Conservation (phyloP, 1,140 invertebrate species). For the Micrasema minimum region DNA sequence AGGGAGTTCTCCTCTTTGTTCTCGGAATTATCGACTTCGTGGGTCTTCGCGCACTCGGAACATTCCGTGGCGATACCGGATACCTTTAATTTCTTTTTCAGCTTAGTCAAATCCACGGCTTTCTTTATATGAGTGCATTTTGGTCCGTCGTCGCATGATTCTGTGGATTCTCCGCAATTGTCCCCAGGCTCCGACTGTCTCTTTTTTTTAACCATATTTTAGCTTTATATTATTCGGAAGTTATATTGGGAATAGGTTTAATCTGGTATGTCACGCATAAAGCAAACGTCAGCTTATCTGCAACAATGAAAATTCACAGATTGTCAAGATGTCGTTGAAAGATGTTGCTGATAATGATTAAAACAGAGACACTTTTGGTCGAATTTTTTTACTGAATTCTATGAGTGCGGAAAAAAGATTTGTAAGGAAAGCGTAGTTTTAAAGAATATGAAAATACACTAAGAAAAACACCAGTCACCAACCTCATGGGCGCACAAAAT, state of each 20-base stretch:
- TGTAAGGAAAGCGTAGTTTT: background rate
- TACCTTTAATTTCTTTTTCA: slow-evolving; percentile 72
- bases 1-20: slow-evolving; percentile 57
- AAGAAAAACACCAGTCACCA: slow-evolving; percentile 8
- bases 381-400: background rate
- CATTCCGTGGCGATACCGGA: slow-evolving; percentile 71
- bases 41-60: slow-evolving; percentile 68
- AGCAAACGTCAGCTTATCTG: slow-evolving; percentile 26
- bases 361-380: background rate
- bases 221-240: background rate
- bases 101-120: slow-evolving; percentile 71
- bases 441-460: background rate
- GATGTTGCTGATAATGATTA: slow-evolving; percentile 1
- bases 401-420: background rate
- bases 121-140: slow-evolving; percentile 77
- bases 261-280: background rate
- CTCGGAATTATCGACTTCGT: slow-evolving; percentile 48
- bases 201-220: slow-evolving; percentile 71
- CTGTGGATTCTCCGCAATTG: slow-evolving; percentile 70
- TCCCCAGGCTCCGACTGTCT: slow-evolving; percentile 70
- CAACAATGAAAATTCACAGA: slow-evolving; percentile 33
- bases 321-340: slow-evolving; percentile 36
- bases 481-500: slow-evolving; percentile 38
- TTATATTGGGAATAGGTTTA: background rate
- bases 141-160: slow-evolving; percentile 71